Percentiles rank a stretch among this genome's conserved stretches.
phyloP scores from a whole-genome alignment of 2,888 invertebrate species.

The Mellilla xanthometata region DNA sequence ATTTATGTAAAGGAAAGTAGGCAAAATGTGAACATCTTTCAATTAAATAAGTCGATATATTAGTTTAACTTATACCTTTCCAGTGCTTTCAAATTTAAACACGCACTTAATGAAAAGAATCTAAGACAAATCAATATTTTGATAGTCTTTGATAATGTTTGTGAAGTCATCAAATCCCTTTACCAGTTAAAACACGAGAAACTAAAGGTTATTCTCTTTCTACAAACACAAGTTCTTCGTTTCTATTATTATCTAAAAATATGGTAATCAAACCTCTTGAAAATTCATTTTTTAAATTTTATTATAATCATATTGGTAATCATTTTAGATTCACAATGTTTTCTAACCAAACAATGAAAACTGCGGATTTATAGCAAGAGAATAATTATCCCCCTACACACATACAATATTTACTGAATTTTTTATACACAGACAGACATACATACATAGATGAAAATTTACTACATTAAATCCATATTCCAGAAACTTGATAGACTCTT shows the following conservation, averaged over 20 bases:
- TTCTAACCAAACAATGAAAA: background rate
- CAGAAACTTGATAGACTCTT: too few relatives aligned
- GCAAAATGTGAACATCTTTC: conserved; percentile 21
- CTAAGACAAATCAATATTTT: background rate
- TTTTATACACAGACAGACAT: too few relatives aligned
- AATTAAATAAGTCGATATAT: conserved; percentile 21
- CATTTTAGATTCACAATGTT: too few relatives aligned
- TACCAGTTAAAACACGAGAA: conserved; percentile 38
- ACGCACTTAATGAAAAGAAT: background rate
- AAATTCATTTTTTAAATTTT: too few relatives aligned
- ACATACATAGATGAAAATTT: too few relatives aligned
- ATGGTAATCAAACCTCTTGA: too few relatives aligned
- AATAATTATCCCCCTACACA: conserved; percentile 23
- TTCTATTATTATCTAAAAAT: too few relatives aligned
- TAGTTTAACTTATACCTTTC: conserved; percentile 37
- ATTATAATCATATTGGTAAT: too few relatives aligned
- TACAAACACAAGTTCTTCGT: conserved; percentile 38
- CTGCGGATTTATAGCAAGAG: conserved; percentile 29
- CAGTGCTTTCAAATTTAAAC: background rate
- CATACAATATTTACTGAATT: conserved; percentile 21
- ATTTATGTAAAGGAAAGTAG: conserved; percentile 52
- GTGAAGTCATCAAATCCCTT: conserved; percentile 28
- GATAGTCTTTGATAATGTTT: conserved; percentile 19
- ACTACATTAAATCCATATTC: too few relatives aligned
- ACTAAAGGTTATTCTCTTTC: conserved; percentile 34